A percentile compares a stretch with the other conserved stretches of the same genome.
phyloP scores from a whole-genome alignment of 1,140 invertebrate genomes.

The Ips typographus region DNA sequence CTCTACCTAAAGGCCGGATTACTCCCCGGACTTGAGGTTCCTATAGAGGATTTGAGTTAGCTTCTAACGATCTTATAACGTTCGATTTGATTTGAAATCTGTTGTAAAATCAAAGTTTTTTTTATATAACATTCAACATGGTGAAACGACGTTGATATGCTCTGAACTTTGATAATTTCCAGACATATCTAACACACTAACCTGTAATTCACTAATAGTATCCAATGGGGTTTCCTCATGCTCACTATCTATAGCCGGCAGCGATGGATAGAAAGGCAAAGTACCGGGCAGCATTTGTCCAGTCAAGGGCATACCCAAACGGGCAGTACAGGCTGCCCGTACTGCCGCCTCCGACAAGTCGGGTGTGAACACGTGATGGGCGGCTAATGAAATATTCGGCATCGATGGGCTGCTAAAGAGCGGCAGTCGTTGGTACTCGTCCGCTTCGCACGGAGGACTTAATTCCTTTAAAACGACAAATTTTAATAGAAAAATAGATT shows the following conservation, averaged over 20 bases:
- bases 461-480: constrained; percentile 34
- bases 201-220: constrained; percentile 54
- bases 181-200: not conserved
- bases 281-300: constrained; percentile 72
- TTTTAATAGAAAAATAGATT: not conserved
- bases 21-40: constrained; percentile 46
- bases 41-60: constrained; percentile 5
- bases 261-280: constrained; percentile 73
- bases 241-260: constrained; percentile 64
- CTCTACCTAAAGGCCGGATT: constrained; percentile 80
- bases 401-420: constrained; percentile 93
- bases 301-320: constrained; percentile 71
- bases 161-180: too few species aligned
- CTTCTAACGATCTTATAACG: not conserved
- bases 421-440: constrained; percentile 57
- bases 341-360: constrained; percentile 77
- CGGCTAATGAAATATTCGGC: constrained; percentile 90
- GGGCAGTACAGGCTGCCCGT: constrained; percentile 69
- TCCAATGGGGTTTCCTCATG: constrained; percentile 52
- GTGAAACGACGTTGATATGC: too few species aligned
- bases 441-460: constrained; percentile 53
- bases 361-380: constrained; percentile 48
- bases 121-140: too few species aligned
- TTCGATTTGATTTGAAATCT: not conserved
- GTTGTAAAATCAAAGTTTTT: too few species aligned